Conservation (phyloP, 2,888 invertebrate genomes). For the Cyrtodaria siliqua region DNA sequence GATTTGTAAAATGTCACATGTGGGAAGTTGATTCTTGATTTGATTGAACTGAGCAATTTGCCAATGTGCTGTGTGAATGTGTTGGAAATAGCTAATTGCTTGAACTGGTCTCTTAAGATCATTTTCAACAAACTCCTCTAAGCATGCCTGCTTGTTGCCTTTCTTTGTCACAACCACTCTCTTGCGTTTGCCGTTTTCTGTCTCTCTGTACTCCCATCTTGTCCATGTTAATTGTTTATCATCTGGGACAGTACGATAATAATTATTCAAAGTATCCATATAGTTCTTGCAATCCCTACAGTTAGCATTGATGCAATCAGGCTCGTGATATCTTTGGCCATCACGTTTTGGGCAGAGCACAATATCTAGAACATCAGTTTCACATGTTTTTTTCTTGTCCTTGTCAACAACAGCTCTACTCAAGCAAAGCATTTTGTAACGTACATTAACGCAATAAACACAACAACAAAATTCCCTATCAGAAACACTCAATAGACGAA, state of each 20-base stretch:
- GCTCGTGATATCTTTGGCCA: constrained; percentile 29
- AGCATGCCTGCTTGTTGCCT: constrained; percentile 31
- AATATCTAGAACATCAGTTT: constrained; percentile 43
- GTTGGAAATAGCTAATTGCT: constrained; percentile 36
- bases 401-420: constrained; percentile 19
- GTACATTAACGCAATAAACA: constrained; percentile 40
- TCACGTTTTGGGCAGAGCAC: constrained; percentile 41
- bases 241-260: constrained; percentile 18
- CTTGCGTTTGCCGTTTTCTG: constrained; percentile 26
- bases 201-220: constrained; percentile 29
- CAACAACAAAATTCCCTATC: constrained; percentile 39
- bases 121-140: constrained; percentile 36
- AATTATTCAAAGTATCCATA: constrained; percentile 23
- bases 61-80: constrained; percentile 53
- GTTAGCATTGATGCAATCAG: constrained; percentile 33
- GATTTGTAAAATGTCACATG: constrained; percentile 25
- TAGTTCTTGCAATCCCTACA: constrained; percentile 40
- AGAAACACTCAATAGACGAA: constrained; percentile 27
- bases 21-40: constrained; percentile 41
- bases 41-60: constrained; percentile 48
- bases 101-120: constrained; percentile 43
- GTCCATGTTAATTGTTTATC: constrained; percentile 42
- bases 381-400: constrained; percentile 39
- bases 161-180: constrained; percentile 30
- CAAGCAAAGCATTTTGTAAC: constrained; percentile 34